Conservation (phyloP, 2,797 vertebrate species). For the Galaxias olidus region DNA sequence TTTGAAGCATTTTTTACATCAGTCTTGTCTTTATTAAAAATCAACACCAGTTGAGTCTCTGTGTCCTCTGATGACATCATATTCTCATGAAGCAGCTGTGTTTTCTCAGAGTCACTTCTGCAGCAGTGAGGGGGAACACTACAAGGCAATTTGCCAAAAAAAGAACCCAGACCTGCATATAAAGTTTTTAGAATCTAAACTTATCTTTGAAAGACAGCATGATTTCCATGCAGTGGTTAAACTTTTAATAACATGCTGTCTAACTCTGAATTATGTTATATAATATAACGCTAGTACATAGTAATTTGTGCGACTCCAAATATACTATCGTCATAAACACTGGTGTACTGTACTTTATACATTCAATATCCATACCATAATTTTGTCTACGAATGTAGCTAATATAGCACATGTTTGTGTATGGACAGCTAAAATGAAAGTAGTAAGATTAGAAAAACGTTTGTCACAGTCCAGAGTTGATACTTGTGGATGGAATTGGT, state of each 20-base stretch:
- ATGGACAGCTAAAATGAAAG: too few relatives aligned
- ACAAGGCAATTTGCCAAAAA: slow-evolving; percentile 48
- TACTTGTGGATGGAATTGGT: neutral
- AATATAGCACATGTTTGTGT: neutral
- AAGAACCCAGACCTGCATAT: slow-evolving; percentile 33
- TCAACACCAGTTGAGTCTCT: slow-evolving; percentile 61
- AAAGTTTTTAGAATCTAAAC: slow-evolving; percentile 7
- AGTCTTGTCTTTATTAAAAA: slow-evolving; percentile 70
- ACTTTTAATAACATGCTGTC: neutral
- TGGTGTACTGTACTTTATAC: too few relatives aligned
- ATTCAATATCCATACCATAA: too few relatives aligned
- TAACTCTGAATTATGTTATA: neutral
- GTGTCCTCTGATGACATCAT: slow-evolving; percentile 71
- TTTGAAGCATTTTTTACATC: too few relatives aligned
- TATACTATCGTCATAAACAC: too few relatives aligned
- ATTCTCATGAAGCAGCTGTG: slow-evolving; percentile 69
- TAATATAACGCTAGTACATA: neutral
- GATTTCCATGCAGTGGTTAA: neutral
- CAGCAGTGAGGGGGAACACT: slow-evolving; percentile 55
- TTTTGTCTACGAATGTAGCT: neutral
- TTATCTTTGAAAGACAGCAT: neutral
- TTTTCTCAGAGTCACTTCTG: slow-evolving; percentile 73
- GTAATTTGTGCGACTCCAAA: too few relatives aligned
- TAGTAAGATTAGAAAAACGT: too few relatives aligned
- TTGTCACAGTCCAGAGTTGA: too few relatives aligned